These are phyloP conservation scores for Lichenostomus cassidix DNA, from an alignment of 2,113 vertebrate genomes.

Conservation along the genomic window DNA sequence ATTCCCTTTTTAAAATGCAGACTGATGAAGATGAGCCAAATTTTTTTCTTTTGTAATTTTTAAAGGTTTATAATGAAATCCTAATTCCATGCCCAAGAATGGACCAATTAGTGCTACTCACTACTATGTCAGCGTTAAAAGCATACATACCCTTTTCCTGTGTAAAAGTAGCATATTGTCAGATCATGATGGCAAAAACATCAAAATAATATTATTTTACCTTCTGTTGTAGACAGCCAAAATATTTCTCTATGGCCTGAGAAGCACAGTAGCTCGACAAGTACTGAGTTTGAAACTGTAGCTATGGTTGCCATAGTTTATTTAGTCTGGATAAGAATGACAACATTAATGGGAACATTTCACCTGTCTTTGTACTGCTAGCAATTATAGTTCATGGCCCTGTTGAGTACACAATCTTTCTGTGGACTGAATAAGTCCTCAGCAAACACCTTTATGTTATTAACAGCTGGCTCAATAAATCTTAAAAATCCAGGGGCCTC, in stretches of 20 bases:
- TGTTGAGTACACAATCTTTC: neutral
- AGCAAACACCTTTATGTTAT: conserved; percentile 12
- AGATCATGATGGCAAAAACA: neutral
- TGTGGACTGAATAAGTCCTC: neutral
- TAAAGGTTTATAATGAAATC: neutral
- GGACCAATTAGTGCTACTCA: neutral
- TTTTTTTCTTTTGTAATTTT: neutral
- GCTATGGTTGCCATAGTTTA: neutral
- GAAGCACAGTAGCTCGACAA: neutral
- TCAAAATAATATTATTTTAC: neutral
- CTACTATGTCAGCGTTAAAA: neutral
- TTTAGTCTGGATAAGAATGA: neutral
- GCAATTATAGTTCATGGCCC: neutral
- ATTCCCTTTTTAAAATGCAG: neutral
- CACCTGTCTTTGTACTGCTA: neutral
- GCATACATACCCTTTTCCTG: neutral
- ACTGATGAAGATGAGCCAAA: neutral
- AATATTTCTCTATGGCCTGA: neutral
- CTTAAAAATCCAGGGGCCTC: conserved; percentile 13
- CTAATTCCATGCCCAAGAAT: neutral
- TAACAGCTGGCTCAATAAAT: conserved; percentile 41
- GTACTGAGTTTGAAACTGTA: neutral
- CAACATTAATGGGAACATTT: neutral
- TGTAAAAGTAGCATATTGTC: neutral
- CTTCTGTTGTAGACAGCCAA: neutral